Base-by-base conservation (phyloP, 2,113 vertebrate genomes). In the Trichomycterus rosablanca region DNA sequence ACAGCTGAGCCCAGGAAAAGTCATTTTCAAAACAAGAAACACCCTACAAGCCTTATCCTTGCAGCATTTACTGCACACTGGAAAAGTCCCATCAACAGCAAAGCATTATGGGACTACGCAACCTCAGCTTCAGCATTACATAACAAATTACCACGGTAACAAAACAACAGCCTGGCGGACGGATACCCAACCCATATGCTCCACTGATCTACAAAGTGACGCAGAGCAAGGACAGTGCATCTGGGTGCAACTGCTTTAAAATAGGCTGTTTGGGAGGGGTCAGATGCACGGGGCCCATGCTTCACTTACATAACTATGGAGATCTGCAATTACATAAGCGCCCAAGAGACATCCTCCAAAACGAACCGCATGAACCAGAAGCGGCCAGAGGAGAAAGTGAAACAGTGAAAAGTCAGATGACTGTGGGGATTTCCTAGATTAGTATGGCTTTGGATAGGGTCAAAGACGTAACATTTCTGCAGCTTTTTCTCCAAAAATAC, bases 191-290 rank as follows among this genome's bases (percentile, higher is more conserved):
- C 72, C 73, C 63, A 72, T 56, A 79, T 80, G 81, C 77, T 81
- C 80, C 70, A 86, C 68, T 84, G 83, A 77, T 81, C 81, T 73
- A 84, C 70, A 81, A 84, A 81, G 72, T 61, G 39, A 15, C 53
- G 67, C 57, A 61, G 0, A 22, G 60, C 16, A 53, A 63, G 35
- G 15, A 14, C 6, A 16, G 30, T 3, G n/a, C 2, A 14, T 40
- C n/a, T 2, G 16, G 23, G 53, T 44, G 39, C 73, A 64, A 75
- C 73, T 62, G 57, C 68, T 50, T 60, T 60, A 56, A 73, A 61
- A 60, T 53, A 45, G 66, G 75, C 68, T 19, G 1, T 55, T 60
- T 71, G 59, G 51, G 72, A 42, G 46, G 71, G 48, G 53, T 39
- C 19, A 18, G 60, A 62, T 69, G 72, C 71, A 22, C 49, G 28